Base-by-base conservation (phyloP, 1,140 invertebrate species). In the Apis laboriosa region DNA sequence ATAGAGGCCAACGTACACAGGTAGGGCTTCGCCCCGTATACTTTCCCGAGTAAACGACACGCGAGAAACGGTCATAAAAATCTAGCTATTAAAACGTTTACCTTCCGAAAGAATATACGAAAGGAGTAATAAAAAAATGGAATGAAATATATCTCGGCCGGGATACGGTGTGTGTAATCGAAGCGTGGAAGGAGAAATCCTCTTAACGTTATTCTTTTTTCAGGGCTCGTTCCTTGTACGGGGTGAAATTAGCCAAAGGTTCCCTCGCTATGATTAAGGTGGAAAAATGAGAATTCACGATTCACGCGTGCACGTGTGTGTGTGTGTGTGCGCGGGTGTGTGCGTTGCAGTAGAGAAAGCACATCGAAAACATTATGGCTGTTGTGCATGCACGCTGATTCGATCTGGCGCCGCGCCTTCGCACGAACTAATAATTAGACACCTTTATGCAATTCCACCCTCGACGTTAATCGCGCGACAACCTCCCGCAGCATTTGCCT, bases 361-460 rank as follows among this genome's bases (percentile, higher is more conserved):
- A 88, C 82, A 82, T 83, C 85, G 89, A 90, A 90, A 90, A 92
- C 87, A 90, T 91, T 91, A 91, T 91, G 86, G 91, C 87, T 77
- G 75, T 86, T 73, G 84, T 86, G 88, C 91, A 92, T 92, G 91
- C 91, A 92, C 89, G 84, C 77, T 84, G 90, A 92, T 91, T 89
- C 86, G 88, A 91, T 92, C 91, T 91, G 90, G 85, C 89, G 88
- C 91, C 91, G 89, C 90, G 83, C 91, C 89, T 89, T 88, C 80
- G 90, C 91, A 89, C 90, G 91, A 91, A 90, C 89, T 90, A 91
- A 91, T 91, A 91, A 91, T 91, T 91, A 91, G 89, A 90, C 90
- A 91, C 90, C 89, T 91, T 87, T 91, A 90, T 89, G 87, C 85
- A 88, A 84, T 90, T 89, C 86, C 82, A 76, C 84, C 77, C 84